phyloP scores from a whole-genome alignment of 2,113 vertebrate genomes.

The Nothocercus julius region DNA sequence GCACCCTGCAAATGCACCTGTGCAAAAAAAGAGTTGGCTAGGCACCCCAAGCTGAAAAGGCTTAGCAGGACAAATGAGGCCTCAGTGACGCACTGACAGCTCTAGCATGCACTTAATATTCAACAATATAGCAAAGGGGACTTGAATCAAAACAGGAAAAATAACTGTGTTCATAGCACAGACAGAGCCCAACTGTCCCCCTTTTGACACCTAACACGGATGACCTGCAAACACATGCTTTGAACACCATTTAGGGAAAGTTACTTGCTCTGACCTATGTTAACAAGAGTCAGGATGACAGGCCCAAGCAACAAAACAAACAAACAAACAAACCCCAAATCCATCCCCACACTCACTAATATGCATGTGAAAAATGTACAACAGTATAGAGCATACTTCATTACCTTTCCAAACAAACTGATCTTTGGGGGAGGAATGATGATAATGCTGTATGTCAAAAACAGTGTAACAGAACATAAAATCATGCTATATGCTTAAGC shows the following conservation, averaged over 20 bases:
- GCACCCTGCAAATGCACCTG: neutral
- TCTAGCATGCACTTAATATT: neutral
- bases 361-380: neutral
- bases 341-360: neutral
- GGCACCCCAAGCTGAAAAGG: neutral
- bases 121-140: neutral
- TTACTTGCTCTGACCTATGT: fast-evolving
- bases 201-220: neutral
- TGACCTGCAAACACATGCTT: neutral
- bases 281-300: neutral
- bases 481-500: neutral
- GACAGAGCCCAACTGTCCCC: neutral
- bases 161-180: neutral
- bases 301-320: neutral
- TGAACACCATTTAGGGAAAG: neutral
- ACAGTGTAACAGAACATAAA: neutral
- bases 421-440: neutral
- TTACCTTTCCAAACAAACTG: neutral
- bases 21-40: neutral
- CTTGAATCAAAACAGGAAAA: neutral
- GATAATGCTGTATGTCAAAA: neutral
- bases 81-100: neutral
- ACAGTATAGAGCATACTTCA: fast-evolving
- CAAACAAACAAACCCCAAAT: neutral
- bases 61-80: neutral